Base-by-base conservation (phyloP, 2,113 vertebrate species). In the Larimichthys crocea region DNA sequence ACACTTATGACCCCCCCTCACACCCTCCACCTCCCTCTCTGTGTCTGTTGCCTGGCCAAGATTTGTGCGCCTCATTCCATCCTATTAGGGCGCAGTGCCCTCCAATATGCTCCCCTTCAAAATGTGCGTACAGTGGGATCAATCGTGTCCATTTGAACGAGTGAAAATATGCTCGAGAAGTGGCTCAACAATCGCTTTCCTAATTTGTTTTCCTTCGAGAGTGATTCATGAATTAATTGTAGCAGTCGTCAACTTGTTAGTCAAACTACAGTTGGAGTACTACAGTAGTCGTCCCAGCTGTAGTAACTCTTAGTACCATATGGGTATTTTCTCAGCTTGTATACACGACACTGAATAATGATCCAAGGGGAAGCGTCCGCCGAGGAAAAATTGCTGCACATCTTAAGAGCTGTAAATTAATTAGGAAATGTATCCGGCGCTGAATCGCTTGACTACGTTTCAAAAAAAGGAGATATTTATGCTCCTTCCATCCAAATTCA, bases 41-140 rank as follows among this genome's bases (percentile, higher is more conserved):
- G 83, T 80, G 72, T 83, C 77, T 86, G 82, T 79, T 74, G 84
- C 72, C 26, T 0, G 49, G 82, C 85, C 84, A 86, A 84, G 84
- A 88, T 84, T 80, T 40, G 74, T 72, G 31, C 5, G 80, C 70
- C 82, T 86, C 82, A 62, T 86, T 29, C 83, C 80, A 40, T 84
- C 75, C 81, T 65, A 81, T 87, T 76, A 86, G 62, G 75, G 83
- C 59, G 26, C 76, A 42, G 64, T 68, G 84, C 56, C 86, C 83
- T 91, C 81, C 76, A 56, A 86, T 80, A 76, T 64, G 72, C 67
- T 72, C 2, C 78, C 60, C 67, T 80, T 82, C 72, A 53, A 19
- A 74, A 80, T 80, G 75, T 62, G 62, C 65, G 53, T 16, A 2
- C 1, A 62, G 44, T n/a, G 63, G 75, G 83, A 89, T 86, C 80